These are phyloP conservation scores for Antidorcas marsupialis DNA, from an alignment of 2,113 vertebrate species.

Conservation along the genomic window DNA sequence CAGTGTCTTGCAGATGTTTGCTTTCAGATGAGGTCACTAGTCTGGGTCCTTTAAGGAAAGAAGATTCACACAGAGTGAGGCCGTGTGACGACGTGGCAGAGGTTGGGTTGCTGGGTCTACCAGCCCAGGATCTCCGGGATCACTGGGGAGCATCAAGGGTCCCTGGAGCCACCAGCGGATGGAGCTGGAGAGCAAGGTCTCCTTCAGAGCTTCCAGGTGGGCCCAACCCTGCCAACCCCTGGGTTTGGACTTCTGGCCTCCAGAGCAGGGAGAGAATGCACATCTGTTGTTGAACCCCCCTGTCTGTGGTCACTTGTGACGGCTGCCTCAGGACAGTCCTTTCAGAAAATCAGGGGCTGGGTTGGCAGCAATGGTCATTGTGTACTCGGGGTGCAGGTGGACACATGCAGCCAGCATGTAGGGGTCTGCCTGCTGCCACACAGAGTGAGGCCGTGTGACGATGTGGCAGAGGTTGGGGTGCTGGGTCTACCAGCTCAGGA, in stretches of 20 bases:
- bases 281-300: neutral
- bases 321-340: neutral
- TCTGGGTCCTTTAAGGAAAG: neutral
- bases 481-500: neutral
- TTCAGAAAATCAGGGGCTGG: neutral
- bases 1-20: neutral
- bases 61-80: neutral
- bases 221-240: neutral
- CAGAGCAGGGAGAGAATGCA: neutral
- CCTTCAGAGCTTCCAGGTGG: neutral
- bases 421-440: neutral
- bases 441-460: accelerated
- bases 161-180: neutral
- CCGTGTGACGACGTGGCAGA: accelerated
- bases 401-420: neutral
- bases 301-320: neutral
- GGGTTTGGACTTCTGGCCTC: neutral
- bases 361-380: neutral
- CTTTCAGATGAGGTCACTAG: neutral
- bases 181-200: neutral
- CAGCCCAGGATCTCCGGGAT: neutral
- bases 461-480: neutral
- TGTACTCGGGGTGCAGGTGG: neutral
- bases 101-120: neutral
- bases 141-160: no score